Conservation (phyloP, 2,888 invertebrate genomes). For the Acleris cristana region DNA sequence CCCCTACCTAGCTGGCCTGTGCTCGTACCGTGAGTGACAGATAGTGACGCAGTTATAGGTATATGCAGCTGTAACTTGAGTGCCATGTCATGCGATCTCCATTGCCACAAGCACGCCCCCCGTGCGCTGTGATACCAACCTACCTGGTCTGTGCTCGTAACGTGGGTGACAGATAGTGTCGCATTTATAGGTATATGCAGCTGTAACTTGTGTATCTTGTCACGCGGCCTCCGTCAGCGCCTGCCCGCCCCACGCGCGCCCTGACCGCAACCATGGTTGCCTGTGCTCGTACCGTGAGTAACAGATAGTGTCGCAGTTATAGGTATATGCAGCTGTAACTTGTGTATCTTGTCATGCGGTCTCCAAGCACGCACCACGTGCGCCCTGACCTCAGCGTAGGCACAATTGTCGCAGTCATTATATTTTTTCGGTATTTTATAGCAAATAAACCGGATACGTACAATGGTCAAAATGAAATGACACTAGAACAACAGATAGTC, state of each 20-base stretch:
- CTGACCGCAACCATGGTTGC: conserved; percentile 47
- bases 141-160: conserved; percentile 59
- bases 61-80: too few species aligned
- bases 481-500: conserved; percentile 61
- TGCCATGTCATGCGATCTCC: conserved; percentile 48
- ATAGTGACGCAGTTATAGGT: neutral
- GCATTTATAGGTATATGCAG: too few species aligned
- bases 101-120: conserved; percentile 54
- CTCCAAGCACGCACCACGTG: conserved; percentile 62
- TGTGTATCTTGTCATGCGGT: conserved; percentile 37
- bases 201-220: too few species aligned
- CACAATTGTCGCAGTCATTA: too few species aligned
- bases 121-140: conserved; percentile 48
- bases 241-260: conserved; percentile 58
- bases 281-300: conserved; percentile 68
- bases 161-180: conserved; percentile 54
- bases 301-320: neutral
- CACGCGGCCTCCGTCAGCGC: conserved; percentile 55
- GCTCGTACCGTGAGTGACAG: conserved; percentile 63
- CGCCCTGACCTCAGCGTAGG: conserved; percentile 43
- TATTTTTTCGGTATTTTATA: conserved; percentile 49
- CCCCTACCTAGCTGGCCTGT: conserved; percentile 50
- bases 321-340: too few species aligned
- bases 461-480: conserved; percentile 52
- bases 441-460: conserved; percentile 52